These are phyloP conservation scores for Umimayanthus kanabou DNA, from an alignment of 92 coral and sea anemone species.

Conservation along the genomic window DNA sequence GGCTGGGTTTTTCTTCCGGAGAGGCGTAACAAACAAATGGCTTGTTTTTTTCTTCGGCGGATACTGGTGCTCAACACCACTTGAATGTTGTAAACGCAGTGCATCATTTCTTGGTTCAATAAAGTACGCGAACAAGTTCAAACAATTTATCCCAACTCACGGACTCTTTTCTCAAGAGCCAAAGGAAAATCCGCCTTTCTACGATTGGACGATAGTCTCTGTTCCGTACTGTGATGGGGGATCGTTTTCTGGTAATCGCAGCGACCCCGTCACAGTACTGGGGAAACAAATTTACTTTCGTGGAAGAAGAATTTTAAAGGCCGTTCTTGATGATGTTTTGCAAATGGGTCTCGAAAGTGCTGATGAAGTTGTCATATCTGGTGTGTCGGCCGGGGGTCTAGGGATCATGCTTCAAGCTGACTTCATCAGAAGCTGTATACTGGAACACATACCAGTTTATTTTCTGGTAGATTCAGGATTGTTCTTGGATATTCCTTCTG, in stretches of 20 bases:
- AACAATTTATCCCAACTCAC: no score
- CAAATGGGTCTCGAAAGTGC: slow-evolving; percentile 18
- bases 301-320: slow-evolving; percentile 31
- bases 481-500: slow-evolving; percentile 16
- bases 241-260: slow-evolving; percentile 36
- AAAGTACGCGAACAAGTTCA: no score
- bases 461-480: slow-evolving; percentile 37
- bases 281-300: slow-evolving; percentile 33
- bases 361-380: slow-evolving; percentile 23
- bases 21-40: no score
- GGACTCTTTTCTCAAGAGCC: no score
- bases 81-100: no score
- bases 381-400: slow-evolving; percentile 47
- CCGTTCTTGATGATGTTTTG: slow-evolving; percentile 26
- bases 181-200: slow-evolving; percentile 22
- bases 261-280: slow-evolving; percentile 23
- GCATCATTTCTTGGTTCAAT: no score
- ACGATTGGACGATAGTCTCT: slow-evolving; percentile 30
- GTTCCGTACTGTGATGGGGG: slow-evolving; percentile 44
- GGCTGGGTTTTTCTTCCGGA: no score
- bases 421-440: slow-evolving; percentile 16
- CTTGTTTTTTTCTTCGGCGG: no score
- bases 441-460: not conserved
- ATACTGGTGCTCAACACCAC: no score
- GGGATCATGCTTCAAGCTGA: slow-evolving; percentile 45